Evolutionary conservation across 2,888 invertebrate genomes (phyloP), one percentile per base, ranked within the genome.

Genomic region (Bimastos eiseni): DNA sequence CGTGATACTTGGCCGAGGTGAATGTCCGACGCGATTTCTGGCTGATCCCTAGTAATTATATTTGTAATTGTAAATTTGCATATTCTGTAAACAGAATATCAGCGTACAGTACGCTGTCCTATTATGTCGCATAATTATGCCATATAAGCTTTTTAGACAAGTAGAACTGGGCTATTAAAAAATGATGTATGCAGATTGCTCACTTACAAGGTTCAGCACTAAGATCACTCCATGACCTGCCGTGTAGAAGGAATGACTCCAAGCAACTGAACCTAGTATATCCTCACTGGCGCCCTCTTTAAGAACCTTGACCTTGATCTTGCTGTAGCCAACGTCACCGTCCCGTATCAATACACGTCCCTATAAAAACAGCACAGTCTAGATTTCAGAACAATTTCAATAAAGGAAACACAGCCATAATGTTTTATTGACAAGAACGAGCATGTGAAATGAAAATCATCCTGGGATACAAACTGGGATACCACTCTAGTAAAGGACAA

Each of bases 191-290:
- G n/a, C 11, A 70, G 30, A n/a, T 70, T 70, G 30, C 8, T 70
- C 70, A 70, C 70, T 70, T n/a, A 70, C 70, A n/a, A 70, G 70
- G 70, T 70, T 70, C 70, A 70, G 17, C n/a, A 70, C 70, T n/a
- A 70, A 70, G 70, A 70, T 70, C 30, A 70, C 30, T 1, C 70
- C 70, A n/a, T 70, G 70, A n/a, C 70, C 70, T 11, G 70, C 70
- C 8, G 30, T 70, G 70, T 70, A 70, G 70, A 70, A 70, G 13
- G 70, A 70, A 70, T 70, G 70, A n/a, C 70, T 70, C 70, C 70
- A 70, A 0, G 70, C 70, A 70, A 70, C 70, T 70, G 70, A 70
- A n/a, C 70, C 70, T 8, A 70, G 70, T 70, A n/a, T 70, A 70
- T 70, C 70, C 70, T 70, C 70, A 30, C 30, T 70, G 70, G n/a